phyloP scores from a whole-genome alignment of 2,888 invertebrate species.

The Abrostola tripartita region DNA sequence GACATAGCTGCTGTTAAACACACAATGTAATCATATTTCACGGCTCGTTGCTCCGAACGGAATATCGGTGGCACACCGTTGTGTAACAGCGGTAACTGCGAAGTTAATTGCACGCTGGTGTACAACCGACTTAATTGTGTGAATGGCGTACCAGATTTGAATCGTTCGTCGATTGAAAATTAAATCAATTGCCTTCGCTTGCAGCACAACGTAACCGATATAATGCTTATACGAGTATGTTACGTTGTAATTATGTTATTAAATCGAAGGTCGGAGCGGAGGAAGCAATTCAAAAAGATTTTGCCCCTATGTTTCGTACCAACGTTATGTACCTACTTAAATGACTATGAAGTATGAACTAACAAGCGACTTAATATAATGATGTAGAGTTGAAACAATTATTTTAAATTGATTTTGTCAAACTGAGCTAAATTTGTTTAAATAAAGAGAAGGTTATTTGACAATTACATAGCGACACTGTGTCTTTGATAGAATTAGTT shows the following conservation, averaged over 20 bases:
- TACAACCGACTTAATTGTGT: constrained; percentile 50
- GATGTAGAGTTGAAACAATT: too few relatives aligned
- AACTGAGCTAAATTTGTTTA: too few relatives aligned
- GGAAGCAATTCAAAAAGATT: constrained; percentile 11
- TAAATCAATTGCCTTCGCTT: constrained; percentile 29
- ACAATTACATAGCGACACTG: too few relatives aligned
- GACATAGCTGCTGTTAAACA: background rate
- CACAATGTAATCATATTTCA: constrained; percentile 50
- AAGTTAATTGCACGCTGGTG: constrained; percentile 52
- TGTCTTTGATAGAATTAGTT: too few relatives aligned
- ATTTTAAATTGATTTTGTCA: too few relatives aligned
- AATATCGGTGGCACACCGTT: constrained; percentile 68
- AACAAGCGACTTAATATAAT: too few relatives aligned
- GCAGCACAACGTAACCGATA: constrained; percentile 35
- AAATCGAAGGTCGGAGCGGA: constrained; percentile 11
- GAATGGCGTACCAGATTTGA: constrained; percentile 39
- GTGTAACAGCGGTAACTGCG: constrained; percentile 64
- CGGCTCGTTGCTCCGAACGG: constrained; percentile 66
- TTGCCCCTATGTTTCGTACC: background rate
- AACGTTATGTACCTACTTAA: too few relatives aligned
- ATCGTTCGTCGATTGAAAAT: constrained; percentile 37
- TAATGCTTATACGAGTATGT: constrained; percentile 13
- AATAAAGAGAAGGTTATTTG: too few relatives aligned
- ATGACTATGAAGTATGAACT: too few relatives aligned
- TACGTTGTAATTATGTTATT: constrained; percentile 20